Evolutionary conservation across 2,888 invertebrate genomes (phyloP).

Genomic region (Sympetrum striolatum): DNA sequence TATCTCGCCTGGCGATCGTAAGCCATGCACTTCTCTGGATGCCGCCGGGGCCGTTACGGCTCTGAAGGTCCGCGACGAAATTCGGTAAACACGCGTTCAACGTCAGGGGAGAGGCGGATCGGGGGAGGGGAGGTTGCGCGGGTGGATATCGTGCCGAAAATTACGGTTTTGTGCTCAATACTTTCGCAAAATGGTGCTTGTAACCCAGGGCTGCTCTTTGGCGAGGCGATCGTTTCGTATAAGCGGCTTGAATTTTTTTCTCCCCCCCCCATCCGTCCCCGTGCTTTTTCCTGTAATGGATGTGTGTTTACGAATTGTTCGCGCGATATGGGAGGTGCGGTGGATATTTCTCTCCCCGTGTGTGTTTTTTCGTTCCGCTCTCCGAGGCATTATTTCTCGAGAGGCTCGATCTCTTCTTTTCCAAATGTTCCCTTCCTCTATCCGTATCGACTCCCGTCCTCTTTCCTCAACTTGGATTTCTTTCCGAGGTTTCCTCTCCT

Average conservation of each 20-base stretch:
- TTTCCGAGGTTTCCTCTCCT: neutral
- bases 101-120: neutral
- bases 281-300: neutral
- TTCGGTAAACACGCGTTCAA: constrained; percentile 23
- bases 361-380: neutral
- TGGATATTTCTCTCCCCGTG: neutral
- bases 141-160: constrained; percentile 24
- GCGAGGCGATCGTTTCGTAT: constrained; percentile 8
- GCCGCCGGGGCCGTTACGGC: constrained; percentile 18
- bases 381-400: too few relatives aligned
- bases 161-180: constrained; percentile 22
- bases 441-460: neutral
- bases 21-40: constrained; percentile 27
- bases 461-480: neutral
- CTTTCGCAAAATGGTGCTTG: constrained; percentile 35
- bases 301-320: constrained; percentile 9
- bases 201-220: neutral
- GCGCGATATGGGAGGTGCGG: neutral
- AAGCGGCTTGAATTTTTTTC: neutral
- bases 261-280: neutral
- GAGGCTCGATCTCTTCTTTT: neutral
- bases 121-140: neutral
- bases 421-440: neutral
- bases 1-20: neutral
- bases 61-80: constrained; percentile 24